Evolutionary conservation across 2,797 vertebrate species (phyloP).

Genomic region (Rhodeus uyekii): DNA sequence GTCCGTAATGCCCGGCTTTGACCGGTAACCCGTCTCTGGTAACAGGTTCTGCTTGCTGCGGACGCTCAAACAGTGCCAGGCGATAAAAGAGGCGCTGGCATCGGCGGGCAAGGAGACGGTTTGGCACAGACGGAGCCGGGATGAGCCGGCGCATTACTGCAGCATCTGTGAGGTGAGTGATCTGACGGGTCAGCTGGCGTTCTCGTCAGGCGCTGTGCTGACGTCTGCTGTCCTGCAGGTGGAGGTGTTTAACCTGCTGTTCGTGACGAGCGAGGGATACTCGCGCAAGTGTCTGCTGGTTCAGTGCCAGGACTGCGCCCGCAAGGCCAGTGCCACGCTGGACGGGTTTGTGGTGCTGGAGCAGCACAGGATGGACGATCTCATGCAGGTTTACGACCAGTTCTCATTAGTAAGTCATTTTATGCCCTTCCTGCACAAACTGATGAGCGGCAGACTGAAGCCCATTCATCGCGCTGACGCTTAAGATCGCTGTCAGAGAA

Average conservation of each 20-base stretch:
- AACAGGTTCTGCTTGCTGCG: constrained; percentile 92
- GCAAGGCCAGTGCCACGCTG: constrained; percentile 90
- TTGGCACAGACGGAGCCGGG: constrained; percentile 90
- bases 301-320: constrained; percentile 97
- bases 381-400: constrained; percentile 97
- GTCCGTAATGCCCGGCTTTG: too few relatives aligned
- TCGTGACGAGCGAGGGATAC: constrained; percentile 93
- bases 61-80: constrained; percentile 95
- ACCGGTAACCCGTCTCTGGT: not conserved
- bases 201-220: too few relatives aligned
- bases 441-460: too few relatives aligned
- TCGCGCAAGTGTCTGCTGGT: constrained; percentile 90
- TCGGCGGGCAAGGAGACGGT: constrained; percentile 88
- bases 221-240: too few relatives aligned
- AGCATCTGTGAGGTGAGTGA: constrained; percentile 91
- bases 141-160: constrained; percentile 95
- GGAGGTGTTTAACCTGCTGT: constrained; percentile 97
- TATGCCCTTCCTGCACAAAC: not conserved
- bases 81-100: constrained; percentile 88
- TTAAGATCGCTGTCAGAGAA: too few relatives aligned
- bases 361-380: constrained; percentile 95
- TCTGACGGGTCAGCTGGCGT: fast-evolving
- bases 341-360: constrained; percentile 98
- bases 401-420: constrained; percentile 93
- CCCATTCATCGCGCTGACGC: too few relatives aligned